Percentiles rank a stretch among this genome's conserved stretches.
These are phyloP conservation scores for Patella ulyssiponensis DNA, from an alignment of 2,888 invertebrate genomes.

Conservation along the genomic window DNA sequence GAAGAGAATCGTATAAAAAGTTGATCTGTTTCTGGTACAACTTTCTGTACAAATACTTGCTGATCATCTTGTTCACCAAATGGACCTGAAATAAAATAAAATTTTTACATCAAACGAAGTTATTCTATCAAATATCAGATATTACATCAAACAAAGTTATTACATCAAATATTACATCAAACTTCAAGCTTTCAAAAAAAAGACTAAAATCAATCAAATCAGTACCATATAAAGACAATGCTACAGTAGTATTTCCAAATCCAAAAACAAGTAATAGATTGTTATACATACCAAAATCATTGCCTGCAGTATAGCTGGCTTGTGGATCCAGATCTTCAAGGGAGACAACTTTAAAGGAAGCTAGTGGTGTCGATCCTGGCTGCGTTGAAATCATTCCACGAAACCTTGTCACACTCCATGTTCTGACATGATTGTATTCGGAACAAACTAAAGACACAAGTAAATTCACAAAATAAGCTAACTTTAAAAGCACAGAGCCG, in stretches of 20 bases:
- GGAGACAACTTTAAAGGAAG: slow-evolving; percentile 96
- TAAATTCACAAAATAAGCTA: not conserved
- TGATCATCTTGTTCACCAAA: slow-evolving; percentile 98
- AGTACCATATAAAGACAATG: too few species aligned
- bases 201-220: too few species aligned
- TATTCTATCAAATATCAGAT: not conserved
- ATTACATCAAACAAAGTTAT: not conserved
- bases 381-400: slow-evolving; percentile 99
- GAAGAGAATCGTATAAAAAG: slow-evolving; percentile 94
- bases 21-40: slow-evolving; percentile 96
- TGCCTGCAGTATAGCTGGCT: slow-evolving; percentile 74
- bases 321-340: slow-evolving; percentile 78
- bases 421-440: slow-evolving; percentile 97
- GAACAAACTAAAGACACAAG: slow-evolving; percentile 79
- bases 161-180: too few species aligned
- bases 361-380: slow-evolving; percentile 96
- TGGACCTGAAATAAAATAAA: slow-evolving; percentile 77
- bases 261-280: too few species aligned
- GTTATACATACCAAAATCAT: slow-evolving; percentile 78
- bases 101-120: too few species aligned
- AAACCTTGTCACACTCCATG: slow-evolving; percentile 97
- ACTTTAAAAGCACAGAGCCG: not conserved
- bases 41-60: slow-evolving; percentile 97
- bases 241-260: too few species aligned
- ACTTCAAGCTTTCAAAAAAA: too few species aligned